Evolutionary conservation across 2,888 invertebrate genomes (phyloP).

Genomic region (Zele albiditarsus): DNA sequence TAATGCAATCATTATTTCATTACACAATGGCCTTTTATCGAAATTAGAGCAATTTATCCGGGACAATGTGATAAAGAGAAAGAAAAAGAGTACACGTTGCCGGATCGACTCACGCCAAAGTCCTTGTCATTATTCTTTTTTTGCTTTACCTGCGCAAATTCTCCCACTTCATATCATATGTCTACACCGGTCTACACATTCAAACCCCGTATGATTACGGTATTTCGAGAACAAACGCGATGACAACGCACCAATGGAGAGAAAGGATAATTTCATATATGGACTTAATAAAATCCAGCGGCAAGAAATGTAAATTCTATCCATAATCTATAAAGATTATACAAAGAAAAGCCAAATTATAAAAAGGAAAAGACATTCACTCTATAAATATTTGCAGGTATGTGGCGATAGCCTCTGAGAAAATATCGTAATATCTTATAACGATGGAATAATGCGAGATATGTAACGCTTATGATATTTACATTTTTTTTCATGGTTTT

Average conservation of each 20-base stretch:
- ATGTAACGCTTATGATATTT: conserved; percentile 1
- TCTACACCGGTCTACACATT: background rate
- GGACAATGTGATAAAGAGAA: conserved; percentile 18
- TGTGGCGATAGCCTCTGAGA: background rate
- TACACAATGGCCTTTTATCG: conserved; percentile 58
- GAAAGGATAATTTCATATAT: conserved; percentile 39
- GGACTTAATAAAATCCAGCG: background rate
- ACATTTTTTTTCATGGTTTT: background rate
- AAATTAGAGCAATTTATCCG: conserved; percentile 48
- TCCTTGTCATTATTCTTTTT: conserved; percentile 42
- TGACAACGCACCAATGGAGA: conserved; percentile 44
- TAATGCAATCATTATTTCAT: conserved; percentile 57
- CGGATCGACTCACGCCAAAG: conserved; percentile 38
- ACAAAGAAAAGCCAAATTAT: background rate
- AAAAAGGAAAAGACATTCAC: background rate
- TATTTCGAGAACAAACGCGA: conserved; percentile 47
- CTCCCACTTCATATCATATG: conserved; percentile 31
- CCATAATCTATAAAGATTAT: background rate
- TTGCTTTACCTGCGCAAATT: conserved; percentile 32
- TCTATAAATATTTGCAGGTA: background rate
- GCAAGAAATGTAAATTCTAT: conserved; percentile 1
- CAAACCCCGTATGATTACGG: conserved; percentile 41
- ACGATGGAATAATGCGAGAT: conserved; percentile 3
- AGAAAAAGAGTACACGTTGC: conserved; percentile 32
- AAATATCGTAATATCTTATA: conserved; percentile 10